These are phyloP conservation scores for Lissonota sp. DNA, from an alignment of 2,888 invertebrate species.

Conservation along the genomic window DNA sequence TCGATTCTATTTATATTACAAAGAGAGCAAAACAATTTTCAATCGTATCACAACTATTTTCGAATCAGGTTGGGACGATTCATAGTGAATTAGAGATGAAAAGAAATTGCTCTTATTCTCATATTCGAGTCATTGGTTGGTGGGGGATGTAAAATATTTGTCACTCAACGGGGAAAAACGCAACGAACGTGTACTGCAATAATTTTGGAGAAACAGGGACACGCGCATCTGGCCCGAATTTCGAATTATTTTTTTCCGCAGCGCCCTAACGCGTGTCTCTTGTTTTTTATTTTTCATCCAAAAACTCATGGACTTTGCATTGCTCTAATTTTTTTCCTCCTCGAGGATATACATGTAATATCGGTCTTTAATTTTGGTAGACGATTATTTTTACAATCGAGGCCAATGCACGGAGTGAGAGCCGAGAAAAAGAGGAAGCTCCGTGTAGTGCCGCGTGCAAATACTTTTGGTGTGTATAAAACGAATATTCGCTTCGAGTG, in stretches of 20 bases:
- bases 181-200: slow-evolving; percentile 26
- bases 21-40: slow-evolving; percentile 35
- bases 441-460: slow-evolving; percentile 57
- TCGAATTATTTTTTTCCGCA: slow-evolving; percentile 43
- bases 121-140: slow-evolving; percentile 35
- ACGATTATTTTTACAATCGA: slow-evolving; percentile 71
- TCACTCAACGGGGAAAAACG: slow-evolving; percentile 50
- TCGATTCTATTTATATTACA: slow-evolving; percentile 42
- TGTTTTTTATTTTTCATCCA: slow-evolving; percentile 9
- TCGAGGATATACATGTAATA: slow-evolving; percentile 4
- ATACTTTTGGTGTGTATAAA: slow-evolving; percentile 10
- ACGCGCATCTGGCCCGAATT: slow-evolving; percentile 67
- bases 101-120: slow-evolving; percentile 34
- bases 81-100: neutral
- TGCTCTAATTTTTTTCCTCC: slow-evolving; percentile 47
- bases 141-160: slow-evolving; percentile 59
- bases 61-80: slow-evolving; percentile 47
- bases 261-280: neutral
- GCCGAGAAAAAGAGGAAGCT: too few species aligned
- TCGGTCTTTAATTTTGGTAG: slow-evolving; percentile 52
- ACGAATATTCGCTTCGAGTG: neutral
- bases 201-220: slow-evolving; percentile 65
- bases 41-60: slow-evolving; percentile 51
- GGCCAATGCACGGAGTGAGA: slow-evolving; percentile 63
- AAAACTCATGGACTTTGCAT: slow-evolving; percentile 7